Percentiles rank a stretch among this genome's conserved stretches.
Conservation (phyloP, 2,888 invertebrate genomes). For the Papilio demoleus region DNA sequence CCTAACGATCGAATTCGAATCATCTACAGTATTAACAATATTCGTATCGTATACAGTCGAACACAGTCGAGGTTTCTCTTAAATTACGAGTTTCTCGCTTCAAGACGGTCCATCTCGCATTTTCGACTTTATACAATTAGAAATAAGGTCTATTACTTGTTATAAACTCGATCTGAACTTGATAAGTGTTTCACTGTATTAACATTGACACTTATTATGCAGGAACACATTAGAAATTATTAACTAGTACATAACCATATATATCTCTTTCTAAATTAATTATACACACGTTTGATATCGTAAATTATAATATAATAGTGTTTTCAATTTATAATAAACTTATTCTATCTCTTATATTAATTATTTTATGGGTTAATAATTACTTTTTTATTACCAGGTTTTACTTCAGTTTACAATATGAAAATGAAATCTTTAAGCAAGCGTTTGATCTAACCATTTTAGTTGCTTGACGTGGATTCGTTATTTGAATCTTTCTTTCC, state of each 20-base stretch:
- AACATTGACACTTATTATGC: conserved; percentile 38
- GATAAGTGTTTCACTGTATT: conserved; percentile 29
- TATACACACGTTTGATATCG: conserved; percentile 3
- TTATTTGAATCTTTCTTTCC: no score
- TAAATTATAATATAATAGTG: conserved; percentile 10
- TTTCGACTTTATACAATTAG: conserved; percentile 10
- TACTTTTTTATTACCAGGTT: no score
- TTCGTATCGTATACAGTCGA: no score
- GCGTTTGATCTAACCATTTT: no score
- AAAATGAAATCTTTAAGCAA: no score
- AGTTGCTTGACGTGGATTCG: no score
- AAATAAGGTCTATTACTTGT: conserved; percentile 26
- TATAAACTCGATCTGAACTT: conserved; percentile 26
- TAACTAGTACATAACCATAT: conserved; percentile 33
- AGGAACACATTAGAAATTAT: conserved; percentile 40
- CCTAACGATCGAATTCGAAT: no score
- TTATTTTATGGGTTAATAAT: background rate
- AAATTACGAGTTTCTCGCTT: no score
- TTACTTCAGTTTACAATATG: no score
- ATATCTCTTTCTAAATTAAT: conserved; percentile 38
- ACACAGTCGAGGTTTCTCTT: no score
- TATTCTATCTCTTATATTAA: background rate
- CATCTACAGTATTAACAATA: no score
- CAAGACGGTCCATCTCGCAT: no score
- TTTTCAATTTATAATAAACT: conserved; percentile 1